phyloP scores from a whole-genome alignment of 2,797 vertebrate genomes.

The Enteromius paludinosus region DNA sequence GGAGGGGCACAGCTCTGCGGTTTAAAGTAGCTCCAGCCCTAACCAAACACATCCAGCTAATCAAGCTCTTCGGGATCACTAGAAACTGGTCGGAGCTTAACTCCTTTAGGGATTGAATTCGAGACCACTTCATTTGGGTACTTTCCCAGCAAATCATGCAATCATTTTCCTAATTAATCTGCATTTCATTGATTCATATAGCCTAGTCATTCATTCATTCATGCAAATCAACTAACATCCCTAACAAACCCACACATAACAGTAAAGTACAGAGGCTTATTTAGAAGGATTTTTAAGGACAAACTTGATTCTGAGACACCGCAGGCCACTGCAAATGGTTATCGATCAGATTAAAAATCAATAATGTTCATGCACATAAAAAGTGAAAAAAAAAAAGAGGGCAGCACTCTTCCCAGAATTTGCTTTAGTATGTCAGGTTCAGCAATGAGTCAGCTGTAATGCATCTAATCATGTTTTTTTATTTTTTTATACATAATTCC shows the following conservation, averaged over 20 bases:
- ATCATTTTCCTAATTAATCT: neutral
- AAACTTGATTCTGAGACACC: neutral
- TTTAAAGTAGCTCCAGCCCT: too few species aligned
- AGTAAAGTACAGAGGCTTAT: neutral
- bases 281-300: neutral
- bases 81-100: too few species aligned
- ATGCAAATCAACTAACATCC: neutral
- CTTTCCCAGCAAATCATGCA: neutral
- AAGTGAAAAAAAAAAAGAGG: neutral
- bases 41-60: too few species aligned
- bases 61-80: too few species aligned
- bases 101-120: too few species aligned
- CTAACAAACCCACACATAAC: neutral
- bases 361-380: neutral
- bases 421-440: neutral
- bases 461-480: constrained; percentile 9
- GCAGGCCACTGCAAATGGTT: neutral
- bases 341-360: constrained; percentile 7
- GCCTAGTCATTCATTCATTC: neutral
- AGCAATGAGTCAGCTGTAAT: constrained; percentile 7
- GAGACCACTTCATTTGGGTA: neutral
- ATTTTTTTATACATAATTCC: neutral
- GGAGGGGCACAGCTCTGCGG: too few species aligned
- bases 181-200: neutral
- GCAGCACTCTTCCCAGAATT: neutral